These are phyloP conservation scores for Lepidonotus clava DNA, from an alignment of 2,888 invertebrate species.

Conservation along the genomic window DNA sequence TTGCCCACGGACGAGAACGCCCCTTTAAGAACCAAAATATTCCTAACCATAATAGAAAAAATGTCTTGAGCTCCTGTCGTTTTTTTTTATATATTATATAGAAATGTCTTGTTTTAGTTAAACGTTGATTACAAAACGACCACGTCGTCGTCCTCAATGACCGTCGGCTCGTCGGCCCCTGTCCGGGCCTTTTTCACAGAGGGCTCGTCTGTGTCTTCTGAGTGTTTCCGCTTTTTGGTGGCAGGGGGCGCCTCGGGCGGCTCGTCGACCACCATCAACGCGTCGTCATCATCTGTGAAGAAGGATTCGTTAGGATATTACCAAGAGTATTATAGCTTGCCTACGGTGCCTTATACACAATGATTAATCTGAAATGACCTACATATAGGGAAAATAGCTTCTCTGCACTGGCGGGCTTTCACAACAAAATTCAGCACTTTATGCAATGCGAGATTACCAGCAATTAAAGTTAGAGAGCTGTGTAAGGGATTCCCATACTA, in stretches of 20 bases:
- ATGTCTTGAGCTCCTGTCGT: no score
- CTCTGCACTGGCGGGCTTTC: neutral
- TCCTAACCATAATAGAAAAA: no score
- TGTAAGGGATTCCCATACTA: neutral
- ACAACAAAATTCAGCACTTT: neutral
- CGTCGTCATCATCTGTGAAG: slow-evolving; percentile 39
- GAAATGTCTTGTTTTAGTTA: no score
- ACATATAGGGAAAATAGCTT: no score
- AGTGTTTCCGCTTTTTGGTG: slow-evolving; percentile 35
- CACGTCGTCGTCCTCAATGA: slow-evolving; percentile 33
- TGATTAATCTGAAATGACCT: no score
- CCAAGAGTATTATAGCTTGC: neutral
- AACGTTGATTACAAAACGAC: slow-evolving; percentile 41
- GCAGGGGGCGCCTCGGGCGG: neutral
- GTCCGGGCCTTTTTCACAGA: slow-evolving; percentile 6
- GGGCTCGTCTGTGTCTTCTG: neutral
- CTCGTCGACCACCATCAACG: slow-evolving; percentile 45
- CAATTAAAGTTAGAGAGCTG: neutral
- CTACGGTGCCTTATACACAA: no score
- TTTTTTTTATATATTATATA: no score
- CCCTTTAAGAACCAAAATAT: no score
- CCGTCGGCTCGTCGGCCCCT: neutral
- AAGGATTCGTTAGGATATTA: neutral
- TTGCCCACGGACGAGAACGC: no score
- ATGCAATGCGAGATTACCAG: neutral